Evolutionary conservation across 2,797 vertebrate genomes (phyloP).

Genomic region (Carapus acus): DNA sequence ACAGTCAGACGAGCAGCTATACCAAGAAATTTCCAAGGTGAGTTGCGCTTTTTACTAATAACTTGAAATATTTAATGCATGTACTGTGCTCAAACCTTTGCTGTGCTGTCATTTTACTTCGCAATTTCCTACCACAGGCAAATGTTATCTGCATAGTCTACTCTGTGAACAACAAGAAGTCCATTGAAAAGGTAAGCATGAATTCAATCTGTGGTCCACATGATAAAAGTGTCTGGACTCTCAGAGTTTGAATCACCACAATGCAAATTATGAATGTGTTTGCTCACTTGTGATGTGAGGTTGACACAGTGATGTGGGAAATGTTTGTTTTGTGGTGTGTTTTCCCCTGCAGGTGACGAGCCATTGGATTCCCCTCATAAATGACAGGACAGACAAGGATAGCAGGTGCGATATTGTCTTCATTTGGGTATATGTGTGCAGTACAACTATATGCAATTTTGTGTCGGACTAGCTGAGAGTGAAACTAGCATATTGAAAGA

Average conservation of each 20-base stretch:
- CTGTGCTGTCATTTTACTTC: background rate
- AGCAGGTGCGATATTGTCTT: conserved; percentile 79
- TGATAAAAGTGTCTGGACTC: too few relatives aligned
- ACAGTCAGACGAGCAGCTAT: conserved; percentile 92
- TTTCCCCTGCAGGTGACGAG: conserved; percentile 83
- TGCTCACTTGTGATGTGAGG: background rate
- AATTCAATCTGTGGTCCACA: background rate
- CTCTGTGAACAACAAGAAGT: conserved; percentile 79
- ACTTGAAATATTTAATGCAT: background rate
- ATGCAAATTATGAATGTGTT: too few relatives aligned
- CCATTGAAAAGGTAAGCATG: conserved; percentile 74
- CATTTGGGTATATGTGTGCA: conserved; percentile 6
- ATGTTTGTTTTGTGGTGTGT: conserved; percentile 26
- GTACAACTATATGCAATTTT: background rate
- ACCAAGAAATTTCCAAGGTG: conserved; percentile 95
- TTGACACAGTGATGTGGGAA: too few relatives aligned
- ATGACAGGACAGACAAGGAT: conserved; percentile 95
- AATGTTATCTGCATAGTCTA: conserved; percentile 81
- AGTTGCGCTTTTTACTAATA: conserved; percentile 26
- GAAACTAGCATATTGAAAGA: too few relatives aligned
- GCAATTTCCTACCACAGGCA: conserved; percentile 57
- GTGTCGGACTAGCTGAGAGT: too few relatives aligned
- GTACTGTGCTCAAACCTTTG: background rate
- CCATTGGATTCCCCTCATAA: conserved; percentile 99
- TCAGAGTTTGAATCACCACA: too few relatives aligned